A percentile compares a stretch with the other conserved stretches of the same genome.
phyloP scores from a whole-genome alignment of 2,888 invertebrate species.

The Alsophila aescularia region DNA sequence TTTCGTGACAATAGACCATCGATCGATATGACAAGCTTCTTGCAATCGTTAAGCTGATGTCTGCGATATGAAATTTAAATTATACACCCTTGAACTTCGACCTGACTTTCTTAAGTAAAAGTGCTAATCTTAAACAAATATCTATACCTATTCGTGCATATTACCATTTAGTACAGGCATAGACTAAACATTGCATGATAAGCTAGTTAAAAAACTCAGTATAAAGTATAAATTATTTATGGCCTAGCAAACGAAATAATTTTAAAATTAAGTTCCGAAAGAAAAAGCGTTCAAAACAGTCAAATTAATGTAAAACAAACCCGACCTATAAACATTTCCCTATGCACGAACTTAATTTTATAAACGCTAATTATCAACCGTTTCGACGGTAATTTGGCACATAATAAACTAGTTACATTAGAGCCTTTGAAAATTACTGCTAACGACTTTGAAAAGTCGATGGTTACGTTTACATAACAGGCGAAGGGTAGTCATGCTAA shows the following conservation, averaged over 20 bases:
- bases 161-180: too few species aligned
- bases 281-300: too few species aligned
- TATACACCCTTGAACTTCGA: constrained; percentile 40
- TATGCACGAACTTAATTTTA: constrained; percentile 4
- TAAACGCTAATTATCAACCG: constrained; percentile 29
- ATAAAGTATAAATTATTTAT: too few species aligned
- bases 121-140: too few species aligned
- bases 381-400: constrained; percentile 32
- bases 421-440: constrained; percentile 25
- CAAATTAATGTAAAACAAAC: not conserved
- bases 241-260: too few species aligned
- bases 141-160: too few species aligned
- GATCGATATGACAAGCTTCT: constrained; percentile 34
- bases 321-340: constrained; percentile 1
- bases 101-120: constrained; percentile 25
- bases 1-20: constrained; percentile 41
- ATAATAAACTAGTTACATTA: constrained; percentile 28
- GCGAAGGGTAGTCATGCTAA: constrained; percentile 24
- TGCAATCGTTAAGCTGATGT: constrained; percentile 29
- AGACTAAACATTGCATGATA: too few species aligned
- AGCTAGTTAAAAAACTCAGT: too few species aligned
- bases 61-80: constrained; percentile 35
- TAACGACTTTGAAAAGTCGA: constrained; percentile 27
- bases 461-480: constrained; percentile 29
- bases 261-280: too few species aligned